Percentiles rank a stretch among this genome's conserved stretches.
phyloP scores from a whole-genome alignment of 2,797 vertebrate genomes.

The Rhabdomys pumilio region DNA sequence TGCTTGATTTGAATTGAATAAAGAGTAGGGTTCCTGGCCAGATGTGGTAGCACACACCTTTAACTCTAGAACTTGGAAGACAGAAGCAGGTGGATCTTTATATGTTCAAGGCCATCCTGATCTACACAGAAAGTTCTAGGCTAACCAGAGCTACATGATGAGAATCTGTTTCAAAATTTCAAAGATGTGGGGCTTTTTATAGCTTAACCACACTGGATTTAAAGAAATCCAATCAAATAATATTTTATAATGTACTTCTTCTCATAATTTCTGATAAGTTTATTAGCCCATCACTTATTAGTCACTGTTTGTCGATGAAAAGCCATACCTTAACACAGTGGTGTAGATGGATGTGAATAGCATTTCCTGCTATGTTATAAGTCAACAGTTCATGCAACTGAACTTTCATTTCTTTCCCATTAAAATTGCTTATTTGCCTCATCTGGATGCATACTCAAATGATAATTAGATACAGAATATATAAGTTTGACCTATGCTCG shows the following conservation, averaged over 20 bases:
- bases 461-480: constrained; percentile 75
- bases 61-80: background rate
- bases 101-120: background rate
- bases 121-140: background rate
- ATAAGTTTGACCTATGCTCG: constrained; percentile 73
- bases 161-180: background rate
- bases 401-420: constrained; percentile 79
- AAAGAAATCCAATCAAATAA: constrained; percentile 62
- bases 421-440: constrained; percentile 79
- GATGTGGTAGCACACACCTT: background rate
- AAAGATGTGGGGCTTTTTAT: background rate
- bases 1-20: constrained; percentile 55
- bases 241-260: constrained; percentile 57
- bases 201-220: constrained; percentile 59
- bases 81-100: background rate
- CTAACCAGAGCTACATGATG: background rate
- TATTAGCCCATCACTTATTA: constrained; percentile 57
- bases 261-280: constrained; percentile 50
- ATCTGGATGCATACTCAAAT: constrained; percentile 71
- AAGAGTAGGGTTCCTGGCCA: background rate
- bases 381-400: constrained; percentile 59
- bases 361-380: constrained; percentile 72
- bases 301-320: constrained; percentile 72
- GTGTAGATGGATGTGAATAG: constrained; percentile 72
- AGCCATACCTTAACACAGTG: constrained; percentile 59